Conservation (phyloP, 2,797 vertebrate genomes). For the Jordanella pulchra region DNA sequence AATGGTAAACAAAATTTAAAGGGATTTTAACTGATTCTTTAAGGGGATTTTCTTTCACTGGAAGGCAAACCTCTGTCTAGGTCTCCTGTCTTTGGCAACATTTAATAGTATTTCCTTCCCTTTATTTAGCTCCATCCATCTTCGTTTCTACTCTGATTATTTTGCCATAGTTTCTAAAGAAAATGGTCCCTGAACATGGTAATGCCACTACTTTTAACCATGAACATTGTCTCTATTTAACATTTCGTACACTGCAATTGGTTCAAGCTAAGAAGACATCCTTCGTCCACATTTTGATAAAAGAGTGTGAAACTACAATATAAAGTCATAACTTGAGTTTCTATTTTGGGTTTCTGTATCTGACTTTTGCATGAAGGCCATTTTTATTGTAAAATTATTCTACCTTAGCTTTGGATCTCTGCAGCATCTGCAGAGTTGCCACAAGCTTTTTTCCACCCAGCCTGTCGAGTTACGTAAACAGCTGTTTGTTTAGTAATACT, state of each 20-base stretch:
- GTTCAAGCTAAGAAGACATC: neutral
- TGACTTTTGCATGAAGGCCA: neutral
- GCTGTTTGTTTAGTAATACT: neutral
- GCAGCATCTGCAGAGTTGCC: neutral
- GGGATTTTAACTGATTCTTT: neutral
- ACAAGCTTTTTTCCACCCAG: neutral
- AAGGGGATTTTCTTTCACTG: neutral
- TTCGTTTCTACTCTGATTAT: neutral
- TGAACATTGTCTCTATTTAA: neutral
- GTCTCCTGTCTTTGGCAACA: neutral
- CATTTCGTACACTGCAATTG: neutral
- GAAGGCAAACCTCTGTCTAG: neutral
- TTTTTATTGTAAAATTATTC: neutral
- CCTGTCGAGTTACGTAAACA: neutral
- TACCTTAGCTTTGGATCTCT: neutral
- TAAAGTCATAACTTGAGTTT: neutral
- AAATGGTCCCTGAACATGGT: neutral
- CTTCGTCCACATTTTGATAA: neutral
- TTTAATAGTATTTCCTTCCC: neutral
- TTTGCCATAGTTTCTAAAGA: neutral
- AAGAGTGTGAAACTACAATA: neutral
- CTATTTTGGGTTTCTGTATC: neutral
- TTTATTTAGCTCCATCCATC: neutral
- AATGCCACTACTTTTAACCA: neutral
- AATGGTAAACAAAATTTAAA: neutral